phyloP scores from a whole-genome alignment of 2,797 vertebrate genomes.

The Iguana delicatissima region DNA sequence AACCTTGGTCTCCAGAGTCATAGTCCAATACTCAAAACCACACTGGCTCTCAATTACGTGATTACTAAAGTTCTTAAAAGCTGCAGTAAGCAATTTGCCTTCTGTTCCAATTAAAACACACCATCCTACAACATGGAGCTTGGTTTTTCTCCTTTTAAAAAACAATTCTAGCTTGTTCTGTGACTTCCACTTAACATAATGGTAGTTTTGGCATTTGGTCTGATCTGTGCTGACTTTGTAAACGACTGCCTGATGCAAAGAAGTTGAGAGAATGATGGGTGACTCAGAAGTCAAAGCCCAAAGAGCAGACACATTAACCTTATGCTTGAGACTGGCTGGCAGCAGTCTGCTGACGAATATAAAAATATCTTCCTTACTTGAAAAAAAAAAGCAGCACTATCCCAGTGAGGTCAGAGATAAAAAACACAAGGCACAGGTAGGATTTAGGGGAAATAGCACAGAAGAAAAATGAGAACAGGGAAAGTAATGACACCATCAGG shows the following conservation, averaged over 20 bases:
- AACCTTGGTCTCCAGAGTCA: no score
- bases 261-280: background rate
- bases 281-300: constrained; percentile 62
- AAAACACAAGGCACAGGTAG: background rate
- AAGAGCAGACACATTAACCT: constrained; percentile 60
- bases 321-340: fast-evolving
- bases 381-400: constrained; percentile 8
- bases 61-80: background rate
- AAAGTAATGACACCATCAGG: constrained; percentile 15
- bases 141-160: background rate
- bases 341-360: constrained; percentile 27
- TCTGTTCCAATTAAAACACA: constrained; percentile 22
- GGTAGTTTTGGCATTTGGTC: constrained; percentile 43
- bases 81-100: background rate
- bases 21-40: no score
- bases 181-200: constrained; percentile 50
- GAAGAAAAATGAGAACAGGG: constrained; percentile 26
- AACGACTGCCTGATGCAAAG: constrained; percentile 36
- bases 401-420: constrained; percentile 36
- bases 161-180: background rate
- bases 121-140: background rate
- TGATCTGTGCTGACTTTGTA: constrained; percentile 27
- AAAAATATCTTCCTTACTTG: constrained; percentile 1
- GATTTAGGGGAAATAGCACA: constrained; percentile 51
- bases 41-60: no score